Evolutionary conservation across 2,888 invertebrate species (phyloP), one percentile per base, ranked within the genome.

Genomic region (Rhogogaster chlorosoma): DNA sequence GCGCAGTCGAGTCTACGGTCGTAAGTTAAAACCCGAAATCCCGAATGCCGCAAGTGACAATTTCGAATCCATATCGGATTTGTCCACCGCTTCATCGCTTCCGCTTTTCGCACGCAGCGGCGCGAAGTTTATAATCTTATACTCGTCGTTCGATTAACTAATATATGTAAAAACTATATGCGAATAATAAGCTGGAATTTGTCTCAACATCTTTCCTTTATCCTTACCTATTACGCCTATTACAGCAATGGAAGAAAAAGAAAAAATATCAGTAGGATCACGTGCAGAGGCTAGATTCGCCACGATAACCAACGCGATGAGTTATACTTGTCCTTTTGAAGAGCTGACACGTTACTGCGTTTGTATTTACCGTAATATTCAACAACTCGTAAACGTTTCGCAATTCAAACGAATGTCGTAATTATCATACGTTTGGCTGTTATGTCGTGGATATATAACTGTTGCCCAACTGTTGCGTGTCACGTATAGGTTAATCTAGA

Each of bases 81-180:
- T 42, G 42, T 9, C 22, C n/a, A 42, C 38, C 22, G 38, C 22
- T 22, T 73, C 42, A 29, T n/a, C n/a, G 22, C 2, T 73, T 73
- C 42, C 71, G 38, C 38, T 73, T 70, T 94, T 86, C 94, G 94
- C 87, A 94, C 94, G 88, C 94, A 94, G 88, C 94, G 94, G 93
- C 94, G 95, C 88, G 94, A 94, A 86, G 94, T 94, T 92, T 94
- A 94, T n/a, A 87, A 85, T 7, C 18, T 92, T 94, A 94, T n/a
- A 86, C 84, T 7, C 32, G 10, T 42, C 70, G 64, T 64, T 26
- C 26, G 29, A 64, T 64, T 0, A 29, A 64, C 26, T n/a, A n/a
- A 53, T 61, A n/a, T 22, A 61, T 61, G 26, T 61, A 22, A 61
- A 61, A 26, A 61, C n/a, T n/a, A 53, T 18, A 53, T n/a, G 53